These are phyloP conservation scores for Spermophilus dauricus DNA, from an alignment of 2,113 vertebrate genomes.

Conservation along the genomic window DNA sequence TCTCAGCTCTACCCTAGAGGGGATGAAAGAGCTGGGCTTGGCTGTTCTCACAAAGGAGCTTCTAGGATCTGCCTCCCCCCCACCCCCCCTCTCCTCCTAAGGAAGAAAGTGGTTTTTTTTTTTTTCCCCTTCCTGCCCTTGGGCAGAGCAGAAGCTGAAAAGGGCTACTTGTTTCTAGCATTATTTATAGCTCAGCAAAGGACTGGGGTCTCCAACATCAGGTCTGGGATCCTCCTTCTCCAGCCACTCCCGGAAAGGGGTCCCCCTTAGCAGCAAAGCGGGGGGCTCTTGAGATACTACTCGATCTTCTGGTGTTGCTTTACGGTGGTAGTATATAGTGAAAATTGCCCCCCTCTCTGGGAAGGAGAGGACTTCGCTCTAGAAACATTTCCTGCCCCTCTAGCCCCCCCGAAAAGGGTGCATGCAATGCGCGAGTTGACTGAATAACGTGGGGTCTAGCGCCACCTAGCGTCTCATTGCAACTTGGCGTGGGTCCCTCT, in stretches of 20 bases:
- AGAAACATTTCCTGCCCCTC: background rate
- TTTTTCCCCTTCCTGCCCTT: background rate
- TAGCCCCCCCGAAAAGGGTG: background rate
- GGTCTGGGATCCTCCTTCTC: background rate
- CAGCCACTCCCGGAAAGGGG: background rate
- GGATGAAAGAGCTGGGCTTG: background rate
- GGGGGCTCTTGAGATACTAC: background rate
- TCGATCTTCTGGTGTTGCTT: background rate
- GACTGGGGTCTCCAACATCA: background rate
- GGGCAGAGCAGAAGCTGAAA: background rate
- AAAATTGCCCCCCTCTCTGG: background rate
- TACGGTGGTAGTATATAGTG: background rate
- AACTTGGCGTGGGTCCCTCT: background rate
- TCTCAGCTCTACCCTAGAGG: background rate
- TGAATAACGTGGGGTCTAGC: slow-evolving; percentile 57
- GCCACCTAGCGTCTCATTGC: slow-evolving; percentile 69
- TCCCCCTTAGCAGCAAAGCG: background rate
- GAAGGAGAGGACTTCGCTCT: background rate
- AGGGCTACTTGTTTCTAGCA: slow-evolving; percentile 5
- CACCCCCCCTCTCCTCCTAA: background rate
- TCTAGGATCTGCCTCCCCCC: background rate
- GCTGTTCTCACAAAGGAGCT: background rate
- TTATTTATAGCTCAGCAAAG: slow-evolving; percentile 47
- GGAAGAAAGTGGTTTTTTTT: background rate
- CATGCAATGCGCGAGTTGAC: rapidly evolving